Conservation (phyloP, 2,113 vertebrate genomes). For the human region DNA sequence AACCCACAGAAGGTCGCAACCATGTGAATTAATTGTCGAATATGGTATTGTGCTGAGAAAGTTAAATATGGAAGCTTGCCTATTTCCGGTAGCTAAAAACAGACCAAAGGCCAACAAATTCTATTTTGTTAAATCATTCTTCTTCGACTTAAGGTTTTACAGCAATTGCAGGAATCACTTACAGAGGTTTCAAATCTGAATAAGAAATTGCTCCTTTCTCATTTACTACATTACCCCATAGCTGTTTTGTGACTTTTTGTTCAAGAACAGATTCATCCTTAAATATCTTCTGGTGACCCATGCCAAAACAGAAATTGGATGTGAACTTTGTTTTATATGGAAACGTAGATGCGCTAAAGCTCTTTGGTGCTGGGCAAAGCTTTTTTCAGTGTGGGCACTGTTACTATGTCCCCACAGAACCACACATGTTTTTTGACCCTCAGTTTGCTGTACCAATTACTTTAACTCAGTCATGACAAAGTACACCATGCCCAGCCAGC, state of each 20-base stretch:
- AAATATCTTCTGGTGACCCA: background rate
- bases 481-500: background rate
- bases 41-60: background rate
- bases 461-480: background rate
- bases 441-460: background rate
- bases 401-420: background rate
- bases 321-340: background rate
- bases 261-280: slow-evolving; percentile 27
- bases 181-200: background rate
- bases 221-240: slow-evolving; percentile 3
- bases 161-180: background rate
- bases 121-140: slow-evolving; percentile 25
- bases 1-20: background rate
- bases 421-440: background rate
- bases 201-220: background rate
- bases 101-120: background rate
- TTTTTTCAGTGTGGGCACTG: background rate
- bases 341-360: background rate
- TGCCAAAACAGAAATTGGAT: background rate
- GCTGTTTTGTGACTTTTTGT: background rate
- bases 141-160: background rate
- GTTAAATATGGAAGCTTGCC: background rate
- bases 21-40: background rate
- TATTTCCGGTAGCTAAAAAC: background rate
- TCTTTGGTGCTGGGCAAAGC: background rate